phyloP scores from a whole-genome alignment of 2,113 vertebrate genomes.

The Hymenochirus boettgeri region DNA sequence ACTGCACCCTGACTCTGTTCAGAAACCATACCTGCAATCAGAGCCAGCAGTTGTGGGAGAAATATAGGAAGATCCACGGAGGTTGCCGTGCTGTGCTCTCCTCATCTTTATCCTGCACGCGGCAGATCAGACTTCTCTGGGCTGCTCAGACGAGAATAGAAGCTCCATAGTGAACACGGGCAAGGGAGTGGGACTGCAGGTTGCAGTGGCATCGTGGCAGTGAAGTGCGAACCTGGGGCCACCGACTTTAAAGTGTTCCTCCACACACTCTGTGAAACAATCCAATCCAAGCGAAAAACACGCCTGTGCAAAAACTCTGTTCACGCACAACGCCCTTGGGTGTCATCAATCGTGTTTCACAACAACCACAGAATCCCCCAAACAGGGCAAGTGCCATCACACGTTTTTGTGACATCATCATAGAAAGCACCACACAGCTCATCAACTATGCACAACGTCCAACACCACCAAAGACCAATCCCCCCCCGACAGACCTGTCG shows the following conservation, averaged over 20 bases:
- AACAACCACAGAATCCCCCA: too few species aligned
- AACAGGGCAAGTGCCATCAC: too few species aligned
- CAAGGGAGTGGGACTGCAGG: conserved; percentile 51
- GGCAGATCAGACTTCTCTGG: conserved; percentile 80
- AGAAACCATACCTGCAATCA: too few species aligned
- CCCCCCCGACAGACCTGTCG: too few species aligned
- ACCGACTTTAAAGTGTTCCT: conserved; percentile 22
- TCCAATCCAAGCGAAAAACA: too few species aligned
- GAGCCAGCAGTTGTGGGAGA: conserved; percentile 61
- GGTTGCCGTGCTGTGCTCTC: conserved; percentile 58
- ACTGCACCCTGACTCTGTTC: not conserved
- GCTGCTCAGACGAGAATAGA: conserved; percentile 85
- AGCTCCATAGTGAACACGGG: conserved; percentile 65
- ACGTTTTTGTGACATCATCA: too few species aligned
- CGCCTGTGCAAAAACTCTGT: conserved; percentile 22
- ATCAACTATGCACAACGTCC: too few species aligned
- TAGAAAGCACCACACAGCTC: too few species aligned
- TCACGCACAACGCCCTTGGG: conserved; percentile 1
- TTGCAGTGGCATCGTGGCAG: conserved; percentile 51
- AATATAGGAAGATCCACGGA: conserved; percentile 42
- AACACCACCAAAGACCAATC: too few species aligned
- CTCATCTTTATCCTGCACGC: conserved; percentile 84
- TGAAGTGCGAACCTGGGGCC: conserved; percentile 27
- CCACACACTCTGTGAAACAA: conserved; percentile 18
- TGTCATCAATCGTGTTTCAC: too few species aligned